These are phyloP conservation scores for Rhynchophorus ferrugineus DNA, from an alignment of 1,140 invertebrate species.

Conservation along the genomic window DNA sequence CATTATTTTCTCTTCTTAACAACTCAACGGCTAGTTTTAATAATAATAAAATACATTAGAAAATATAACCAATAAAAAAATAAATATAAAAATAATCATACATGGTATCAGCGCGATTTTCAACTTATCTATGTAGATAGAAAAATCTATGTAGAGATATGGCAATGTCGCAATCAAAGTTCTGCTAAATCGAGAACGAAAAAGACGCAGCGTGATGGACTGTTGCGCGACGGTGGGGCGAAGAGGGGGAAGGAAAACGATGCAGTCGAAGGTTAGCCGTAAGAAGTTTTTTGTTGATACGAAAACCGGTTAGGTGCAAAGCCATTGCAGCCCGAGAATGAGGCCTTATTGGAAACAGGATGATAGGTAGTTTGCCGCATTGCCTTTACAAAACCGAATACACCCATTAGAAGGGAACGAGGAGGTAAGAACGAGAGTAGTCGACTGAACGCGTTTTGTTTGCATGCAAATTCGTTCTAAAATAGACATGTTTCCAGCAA, in stretches of 20 bases:
- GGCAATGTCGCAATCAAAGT: conserved; percentile 2
- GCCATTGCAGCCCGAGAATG: conserved; percentile 4
- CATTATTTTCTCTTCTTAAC: no score
- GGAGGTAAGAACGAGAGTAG: not conserved
- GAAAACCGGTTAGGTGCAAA: conserved; percentile 12
- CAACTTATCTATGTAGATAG: no score
- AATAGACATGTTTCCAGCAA: no score
- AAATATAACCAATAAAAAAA: no score
- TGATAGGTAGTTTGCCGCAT: conserved; percentile 6
- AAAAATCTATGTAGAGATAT: no score
- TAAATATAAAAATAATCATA: no score
- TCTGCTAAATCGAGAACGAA: not conserved
- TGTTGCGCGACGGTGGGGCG: not conserved
- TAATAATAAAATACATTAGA: no score
- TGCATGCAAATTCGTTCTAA: no score
- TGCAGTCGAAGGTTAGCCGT: conserved; percentile 8
- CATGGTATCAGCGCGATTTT: no score
- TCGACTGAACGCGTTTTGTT: not conserved
- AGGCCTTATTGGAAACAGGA: conserved; percentile 11
- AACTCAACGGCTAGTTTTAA: no score
- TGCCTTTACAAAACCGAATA: conserved; percentile 30
- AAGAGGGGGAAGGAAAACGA: not conserved
- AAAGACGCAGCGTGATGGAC: not conserved
- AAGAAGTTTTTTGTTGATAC: conserved; percentile 2
- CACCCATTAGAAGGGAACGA: not conserved